A percentile compares a stretch with the other conserved stretches of the same genome.
These are phyloP conservation scores for Eupithecia subfuscata DNA, from an alignment of 2,888 invertebrate genomes.

Conservation along the genomic window DNA sequence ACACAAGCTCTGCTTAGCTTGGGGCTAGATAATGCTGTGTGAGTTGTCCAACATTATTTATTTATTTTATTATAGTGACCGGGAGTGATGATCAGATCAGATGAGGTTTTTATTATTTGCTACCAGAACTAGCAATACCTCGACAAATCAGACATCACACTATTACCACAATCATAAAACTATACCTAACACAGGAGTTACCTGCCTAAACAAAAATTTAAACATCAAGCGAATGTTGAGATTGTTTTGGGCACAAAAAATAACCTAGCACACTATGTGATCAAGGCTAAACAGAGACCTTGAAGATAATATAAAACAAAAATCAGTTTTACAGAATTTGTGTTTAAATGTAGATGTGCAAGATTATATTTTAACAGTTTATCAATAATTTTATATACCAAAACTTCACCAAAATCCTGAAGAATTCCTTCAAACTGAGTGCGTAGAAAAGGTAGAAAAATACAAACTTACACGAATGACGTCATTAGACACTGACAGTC, in stretches of 20 bases:
- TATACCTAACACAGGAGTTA: background rate
- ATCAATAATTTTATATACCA: background rate
- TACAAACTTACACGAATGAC: slow-evolving; percentile 67
- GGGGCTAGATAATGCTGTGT: too few relatives aligned
- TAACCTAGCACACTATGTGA: slow-evolving; percentile 61
- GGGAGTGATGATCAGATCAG: too few relatives aligned
- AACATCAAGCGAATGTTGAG: slow-evolving; percentile 49
- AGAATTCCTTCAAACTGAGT: slow-evolving; percentile 21
- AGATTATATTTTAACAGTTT: background rate
- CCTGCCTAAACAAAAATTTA: slow-evolving; percentile 13
- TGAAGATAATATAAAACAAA: slow-evolving; percentile 45
- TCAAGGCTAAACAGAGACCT: slow-evolving; percentile 63
- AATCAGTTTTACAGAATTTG: background rate
- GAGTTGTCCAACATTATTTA: too few relatives aligned
- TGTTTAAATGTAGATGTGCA: background rate
- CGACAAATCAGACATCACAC: background rate
- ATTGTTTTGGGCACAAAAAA: slow-evolving; percentile 57
- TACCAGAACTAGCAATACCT: background rate
- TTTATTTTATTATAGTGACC: too few relatives aligned
- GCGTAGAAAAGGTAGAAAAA: slow-evolving; percentile 34
- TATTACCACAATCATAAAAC: background rate
- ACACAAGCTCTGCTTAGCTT: too few relatives aligned
- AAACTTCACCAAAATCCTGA: slow-evolving; percentile 4
- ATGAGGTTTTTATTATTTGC: background rate
- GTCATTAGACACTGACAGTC: slow-evolving; percentile 82